These are phyloP conservation scores for Bostrychus sinensis DNA, from an alignment of 2,113 vertebrate species.

Conservation along the genomic window DNA sequence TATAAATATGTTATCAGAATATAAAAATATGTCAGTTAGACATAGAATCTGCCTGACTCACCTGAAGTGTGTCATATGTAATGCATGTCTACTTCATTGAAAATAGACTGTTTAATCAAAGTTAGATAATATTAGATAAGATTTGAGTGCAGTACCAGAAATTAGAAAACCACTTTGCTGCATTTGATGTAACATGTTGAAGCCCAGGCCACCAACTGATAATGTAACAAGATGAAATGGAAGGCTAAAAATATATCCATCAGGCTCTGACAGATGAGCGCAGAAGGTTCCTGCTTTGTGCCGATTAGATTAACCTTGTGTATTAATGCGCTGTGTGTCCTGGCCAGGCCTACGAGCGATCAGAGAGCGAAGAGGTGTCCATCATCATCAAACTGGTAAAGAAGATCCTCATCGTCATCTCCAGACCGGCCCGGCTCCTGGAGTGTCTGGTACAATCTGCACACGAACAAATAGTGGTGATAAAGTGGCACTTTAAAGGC, in stretches of 20 bases:
- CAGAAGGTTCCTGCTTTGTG: background rate
- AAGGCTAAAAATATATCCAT: conserved; percentile 41
- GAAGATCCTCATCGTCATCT: conserved; percentile 93
- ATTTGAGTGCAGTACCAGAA: conserved; percentile 22
- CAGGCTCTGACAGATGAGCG: conserved; percentile 12
- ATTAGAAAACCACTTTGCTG: background rate
- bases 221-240: conserved; percentile 37
- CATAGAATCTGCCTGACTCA: too few species aligned
- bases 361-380: conserved; percentile 90
- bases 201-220: conserved; percentile 18
- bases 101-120: conserved; percentile 34
- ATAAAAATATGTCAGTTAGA: too few species aligned
- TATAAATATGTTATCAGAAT: too few species aligned
- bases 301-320: conserved; percentile 26
- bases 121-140: conserved; percentile 27
- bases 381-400: conserved; percentile 89
- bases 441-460: conserved; percentile 88
- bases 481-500: conserved; percentile 9
- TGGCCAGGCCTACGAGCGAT: conserved; percentile 89
- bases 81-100: conserved; percentile 1
- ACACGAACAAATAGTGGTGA: background rate
- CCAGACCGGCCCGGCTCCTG: conserved; percentile 90
- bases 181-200: conserved; percentile 17
- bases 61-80: conserved; percentile 15
- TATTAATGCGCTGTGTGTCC: conserved; percentile 41